A percentile compares a stretch with the other conserved stretches of the same genome.
Evolutionary conservation across 2,113 vertebrate species (phyloP).

Genomic region (Albula goreensis): DNA sequence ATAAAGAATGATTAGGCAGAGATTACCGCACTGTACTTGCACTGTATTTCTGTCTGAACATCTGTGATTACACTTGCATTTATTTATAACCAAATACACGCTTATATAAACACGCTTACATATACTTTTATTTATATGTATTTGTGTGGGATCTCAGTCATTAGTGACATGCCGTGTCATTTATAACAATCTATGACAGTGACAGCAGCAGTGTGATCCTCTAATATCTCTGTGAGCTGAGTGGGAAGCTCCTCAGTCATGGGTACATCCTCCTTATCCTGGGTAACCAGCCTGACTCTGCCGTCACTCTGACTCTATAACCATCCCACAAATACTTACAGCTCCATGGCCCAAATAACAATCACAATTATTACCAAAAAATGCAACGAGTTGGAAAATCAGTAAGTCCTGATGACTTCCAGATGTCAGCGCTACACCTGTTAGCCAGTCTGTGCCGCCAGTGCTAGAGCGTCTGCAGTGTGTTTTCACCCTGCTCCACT

Average conservation of each 20-base stretch:
- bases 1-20: too few species aligned
- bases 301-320: background rate
- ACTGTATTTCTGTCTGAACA: too few species aligned
- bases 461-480: too few species aligned
- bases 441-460: background rate
- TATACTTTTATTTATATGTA: background rate
- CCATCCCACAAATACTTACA: background rate
- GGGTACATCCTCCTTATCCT: background rate
- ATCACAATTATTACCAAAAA: background rate
- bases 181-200: background rate
- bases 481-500: background rate
- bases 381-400: background rate
- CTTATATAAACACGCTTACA: too few species aligned
- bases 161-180: background rate
- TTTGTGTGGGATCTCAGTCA: background rate
- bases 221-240: background rate
- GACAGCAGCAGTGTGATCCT: background rate
- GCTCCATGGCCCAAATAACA: background rate
- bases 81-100: too few species aligned
- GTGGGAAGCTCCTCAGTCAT: background rate
- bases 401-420: background rate
- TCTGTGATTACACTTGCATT: too few species aligned
- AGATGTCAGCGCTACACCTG: background rate
- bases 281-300: background rate
- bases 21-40: too few species aligned